Evolutionary conservation across 2,113 vertebrate species (phyloP).

Genomic region (Sander vitreus): DNA sequence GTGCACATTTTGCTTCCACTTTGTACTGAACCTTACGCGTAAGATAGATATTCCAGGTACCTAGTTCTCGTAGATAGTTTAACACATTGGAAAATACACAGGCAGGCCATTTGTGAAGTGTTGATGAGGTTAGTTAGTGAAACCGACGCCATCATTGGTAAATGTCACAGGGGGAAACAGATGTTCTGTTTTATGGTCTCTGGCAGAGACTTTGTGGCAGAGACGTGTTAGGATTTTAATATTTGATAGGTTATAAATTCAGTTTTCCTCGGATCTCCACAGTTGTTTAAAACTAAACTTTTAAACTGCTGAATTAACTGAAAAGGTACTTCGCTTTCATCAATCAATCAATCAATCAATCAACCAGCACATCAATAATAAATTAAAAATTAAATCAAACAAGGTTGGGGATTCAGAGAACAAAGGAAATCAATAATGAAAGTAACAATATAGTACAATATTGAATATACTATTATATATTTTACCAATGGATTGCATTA

Average conservation of each 20-base stretch:
- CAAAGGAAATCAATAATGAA: neutral
- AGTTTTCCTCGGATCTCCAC: neutral
- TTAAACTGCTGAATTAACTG: neutral
- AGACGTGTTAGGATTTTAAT: constrained; percentile 29
- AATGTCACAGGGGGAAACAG: constrained; percentile 46
- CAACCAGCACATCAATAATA: neutral
- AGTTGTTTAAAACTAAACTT: constrained; percentile 5
- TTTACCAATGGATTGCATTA: neutral
- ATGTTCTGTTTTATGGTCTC: constrained; percentile 36
- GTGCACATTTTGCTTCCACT: neutral
- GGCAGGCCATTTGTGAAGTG: neutral
- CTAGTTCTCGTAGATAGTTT: neutral
- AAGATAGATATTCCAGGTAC: constrained; percentile 4
- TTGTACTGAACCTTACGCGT: neutral
- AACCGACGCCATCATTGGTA: neutral
- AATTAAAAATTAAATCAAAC: too few relatives aligned
- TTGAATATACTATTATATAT: neutral
- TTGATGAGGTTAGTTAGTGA: neutral
- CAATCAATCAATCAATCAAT: neutral
- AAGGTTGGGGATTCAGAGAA: too few relatives aligned
- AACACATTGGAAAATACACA: neutral
- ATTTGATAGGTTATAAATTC: constrained; percentile 22
- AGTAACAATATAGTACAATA: neutral
- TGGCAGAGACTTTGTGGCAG: constrained; percentile 1
- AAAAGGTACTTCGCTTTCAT: too few relatives aligned